Evolutionary conservation across 2,888 invertebrate genomes (phyloP).

Genomic region (Epinotia bilunana): DNA sequence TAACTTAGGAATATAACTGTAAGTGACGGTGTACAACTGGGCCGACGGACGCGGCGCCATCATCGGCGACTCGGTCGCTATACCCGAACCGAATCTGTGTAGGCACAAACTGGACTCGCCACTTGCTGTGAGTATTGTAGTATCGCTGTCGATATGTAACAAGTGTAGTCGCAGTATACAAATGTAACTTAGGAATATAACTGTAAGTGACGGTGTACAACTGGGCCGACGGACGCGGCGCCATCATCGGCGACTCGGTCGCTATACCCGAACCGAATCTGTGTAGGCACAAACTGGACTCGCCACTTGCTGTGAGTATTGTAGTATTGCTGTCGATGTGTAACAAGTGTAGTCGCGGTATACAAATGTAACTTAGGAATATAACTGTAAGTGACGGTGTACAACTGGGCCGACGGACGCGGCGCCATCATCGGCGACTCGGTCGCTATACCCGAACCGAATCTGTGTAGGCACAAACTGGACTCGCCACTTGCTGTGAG

Average conservation of each 20-base stretch:
- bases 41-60: constrained; percentile 92
- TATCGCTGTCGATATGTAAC: background rate
- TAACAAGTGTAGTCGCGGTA: background rate
- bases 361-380: background rate
- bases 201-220: constrained; percentile 94
- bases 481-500: constrained; percentile 58
- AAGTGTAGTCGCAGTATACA: background rate
- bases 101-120: constrained; percentile 78
- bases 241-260: constrained; percentile 93
- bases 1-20: background rate
- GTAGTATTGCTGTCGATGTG: background rate
- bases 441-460: constrained; percentile 92
- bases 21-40: constrained; percentile 93
- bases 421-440: constrained; percentile 94
- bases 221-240: constrained; percentile 91
- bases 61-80: constrained; percentile 92
- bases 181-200: background rate
- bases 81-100: constrained; percentile 89
- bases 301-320: constrained; percentile 56
- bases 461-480: constrained; percentile 84
- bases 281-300: constrained; percentile 81
- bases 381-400: constrained; percentile 93
- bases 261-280: constrained; percentile 91
- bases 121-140: constrained; percentile 54
- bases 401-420: constrained; percentile 92